Evolutionary conservation across 1,140 invertebrate genomes (phyloP), one percentile per base, ranked within the genome.

Genomic region (Penaeus indicus): DNA sequence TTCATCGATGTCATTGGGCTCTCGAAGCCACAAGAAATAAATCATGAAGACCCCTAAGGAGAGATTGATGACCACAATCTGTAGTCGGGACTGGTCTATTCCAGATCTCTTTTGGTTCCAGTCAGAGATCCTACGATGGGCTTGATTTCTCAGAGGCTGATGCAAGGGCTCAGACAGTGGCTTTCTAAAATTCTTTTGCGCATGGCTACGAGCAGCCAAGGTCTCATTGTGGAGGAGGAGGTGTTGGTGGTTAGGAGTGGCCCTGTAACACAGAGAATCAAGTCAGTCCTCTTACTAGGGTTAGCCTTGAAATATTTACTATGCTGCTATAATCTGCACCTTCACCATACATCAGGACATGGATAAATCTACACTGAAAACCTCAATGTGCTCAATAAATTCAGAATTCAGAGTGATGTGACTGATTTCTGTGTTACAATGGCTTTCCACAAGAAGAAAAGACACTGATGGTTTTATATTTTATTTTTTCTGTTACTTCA

Each of bases 1-100:
- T 32, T 89, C 87, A 47, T 89, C 87, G 42, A 89, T 84, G n/a
- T 89, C 87, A 54, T 32, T 89, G 10, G 87, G 72, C 22, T 89
- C 81, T 32, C 87, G 54, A 25, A 89, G 75, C 22, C 54, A 89
- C 80, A 89, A 47, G 75, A 89, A 89, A 54, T 89, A 89, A 27
- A 77, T n/a, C 21, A 89, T 42, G 60, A 89, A 89, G 11, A 32
- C 47, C 1, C 69, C 87, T 10, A 89, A 11, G 19, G 87, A 84
- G 5, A 89, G n/a, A 8, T 27, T 61, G 25, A 89, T 54, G 19
- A 89, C 77, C 8, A 84, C 38, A 27, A 27, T 22, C 42, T 84
- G 80, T 1, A 25, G 32, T 72, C 67, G 0, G 67, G 67, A 32
- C 32, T 25, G 10, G 11, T 21, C 21, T 32, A 25, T 72, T 11